Evolutionary conservation across 1,140 invertebrate genomes (phyloP).

Genomic region (Heliconius himera): DNA sequence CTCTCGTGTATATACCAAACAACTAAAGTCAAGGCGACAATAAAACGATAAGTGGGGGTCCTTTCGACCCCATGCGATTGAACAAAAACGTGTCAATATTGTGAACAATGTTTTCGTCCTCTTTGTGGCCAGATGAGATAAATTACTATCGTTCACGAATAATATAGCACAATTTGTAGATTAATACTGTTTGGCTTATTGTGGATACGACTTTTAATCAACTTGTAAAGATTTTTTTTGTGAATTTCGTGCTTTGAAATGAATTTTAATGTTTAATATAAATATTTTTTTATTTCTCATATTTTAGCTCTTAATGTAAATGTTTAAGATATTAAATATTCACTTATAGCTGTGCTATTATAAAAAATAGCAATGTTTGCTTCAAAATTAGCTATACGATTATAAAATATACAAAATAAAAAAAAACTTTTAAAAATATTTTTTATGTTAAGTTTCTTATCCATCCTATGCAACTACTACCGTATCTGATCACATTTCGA

Average conservation of each 20-base stretch:
- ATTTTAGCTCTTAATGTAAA: too few relatives aligned
- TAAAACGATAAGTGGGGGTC: slow-evolving; percentile 72
- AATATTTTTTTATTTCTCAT: too few relatives aligned
- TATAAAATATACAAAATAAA: too few relatives aligned
- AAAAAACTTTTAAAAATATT: too few relatives aligned
- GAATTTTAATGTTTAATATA: too few relatives aligned
- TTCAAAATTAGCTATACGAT: too few relatives aligned
- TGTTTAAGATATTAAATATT: too few relatives aligned
- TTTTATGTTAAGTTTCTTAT: slow-evolving; percentile 19
- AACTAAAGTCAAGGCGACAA: slow-evolving; percentile 56
- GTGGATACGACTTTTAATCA: slow-evolving; percentile 47
- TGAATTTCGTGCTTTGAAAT: too few relatives aligned
- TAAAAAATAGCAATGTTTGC: too few relatives aligned
- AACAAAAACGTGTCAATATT: slow-evolving; percentile 79
- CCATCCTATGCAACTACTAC: slow-evolving; percentile 49
- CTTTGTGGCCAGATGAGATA: slow-evolving; percentile 74
- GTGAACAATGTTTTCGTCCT: slow-evolving; percentile 73
- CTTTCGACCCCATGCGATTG: slow-evolving; percentile 54
- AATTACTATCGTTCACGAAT: slow-evolving; percentile 70
- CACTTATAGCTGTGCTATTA: too few relatives aligned
- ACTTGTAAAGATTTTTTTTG: too few relatives aligned
- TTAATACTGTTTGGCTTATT: slow-evolving; percentile 49
- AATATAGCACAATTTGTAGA: slow-evolving; percentile 76
- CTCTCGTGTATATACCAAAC: slow-evolving; percentile 34
- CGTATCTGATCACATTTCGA: slow-evolving; percentile 48